Base-by-base conservation (phyloP, 2,888 invertebrate species). In the Leptarthrus brevirostris region DNA sequence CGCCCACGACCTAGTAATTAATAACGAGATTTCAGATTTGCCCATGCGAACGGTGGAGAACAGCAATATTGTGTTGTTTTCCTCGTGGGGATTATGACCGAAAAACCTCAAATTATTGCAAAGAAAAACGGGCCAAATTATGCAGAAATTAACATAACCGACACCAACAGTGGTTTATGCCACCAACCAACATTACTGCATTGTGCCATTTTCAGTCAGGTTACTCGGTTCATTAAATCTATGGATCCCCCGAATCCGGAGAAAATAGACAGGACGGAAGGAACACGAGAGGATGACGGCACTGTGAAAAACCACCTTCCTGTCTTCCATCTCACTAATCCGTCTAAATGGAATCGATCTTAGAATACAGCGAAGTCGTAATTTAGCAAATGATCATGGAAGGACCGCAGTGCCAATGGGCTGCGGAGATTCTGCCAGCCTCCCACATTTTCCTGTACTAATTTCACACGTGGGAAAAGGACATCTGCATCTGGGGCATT, bases 11-110 rank as follows among this genome's bases (percentile, higher is more conserved):
- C 18, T 36, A 40, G 61, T 36, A 36, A 61, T 61, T 61, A 61
- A 61, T 61, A 61, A 61, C 36, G 20, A 40, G 30, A 61, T 61
- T 61, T 61, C n/a, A 61, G n/a, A n/a, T 61, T 61, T 40, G 4
- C 20, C 30, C 30, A 30, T 30, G 5, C 4, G 5, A 52, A 52
- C 36, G 3, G 20, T 18, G 18, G 1, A 20, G 8, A 8, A 18
- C n/a, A n/a, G n/a, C n/a, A n/a, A n/a, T n/a, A n/a, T n/a, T n/a
- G n/a, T n/a, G n/a, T n/a, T n/a, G n/a, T n/a, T n/a, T n/a, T n/a
- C n/a, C n/a, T n/a, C n/a, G n/a, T n/a, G n/a, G n/a, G n/a, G n/a
- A n/a, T n/a, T n/a, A n/a, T n/a, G n/a, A n/a, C n/a, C n/a, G 36
- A 12, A 44, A 1, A 61, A 18, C 36, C 18, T 20, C 18, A 36